These are phyloP conservation scores for Adrianichthys oophorus DNA, from an alignment of 2,797 vertebrate genomes.

Conservation along the genomic window DNA sequence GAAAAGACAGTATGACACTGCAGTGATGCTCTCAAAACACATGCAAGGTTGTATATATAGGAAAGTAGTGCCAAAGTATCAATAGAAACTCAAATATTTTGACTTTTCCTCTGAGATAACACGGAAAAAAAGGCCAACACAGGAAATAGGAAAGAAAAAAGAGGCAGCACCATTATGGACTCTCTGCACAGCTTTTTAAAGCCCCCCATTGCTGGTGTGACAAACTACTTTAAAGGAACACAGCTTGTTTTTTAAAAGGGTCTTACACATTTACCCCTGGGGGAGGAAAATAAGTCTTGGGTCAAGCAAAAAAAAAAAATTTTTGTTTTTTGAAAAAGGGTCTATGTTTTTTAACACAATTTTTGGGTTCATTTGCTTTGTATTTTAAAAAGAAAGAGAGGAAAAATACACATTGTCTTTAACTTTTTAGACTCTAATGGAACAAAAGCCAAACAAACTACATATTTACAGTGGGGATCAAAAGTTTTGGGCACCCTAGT, in stretches of 20 bases:
- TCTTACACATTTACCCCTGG: constrained; percentile 57
- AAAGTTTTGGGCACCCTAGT: no score
- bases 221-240: constrained; percentile 59
- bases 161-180: constrained; percentile 35
- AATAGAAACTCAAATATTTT: constrained; percentile 58
- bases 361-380: constrained; percentile 22
- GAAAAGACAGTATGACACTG: constrained; percentile 51
- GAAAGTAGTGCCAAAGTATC: constrained; percentile 47
- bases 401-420: no score
- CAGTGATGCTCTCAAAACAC: constrained; percentile 31
- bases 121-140: constrained; percentile 45
- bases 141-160: constrained; percentile 45
- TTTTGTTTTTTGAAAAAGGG: constrained; percentile 56
- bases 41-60: constrained; percentile 39
- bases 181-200: constrained; percentile 54
- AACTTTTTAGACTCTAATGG: no score
- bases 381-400: no score
- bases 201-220: constrained; percentile 48
- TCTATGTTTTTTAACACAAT: neutral
- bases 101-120: constrained; percentile 48
- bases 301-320: constrained; percentile 55
- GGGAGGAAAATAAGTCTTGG: constrained; percentile 40
- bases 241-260: constrained; percentile 63
- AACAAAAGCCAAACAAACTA: no score
- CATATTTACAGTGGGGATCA: no score